Evolutionary conservation across 2,113 vertebrate species (phyloP), one percentile per base, ranked within the genome.

Genomic region (Fukomys damarensis): DNA sequence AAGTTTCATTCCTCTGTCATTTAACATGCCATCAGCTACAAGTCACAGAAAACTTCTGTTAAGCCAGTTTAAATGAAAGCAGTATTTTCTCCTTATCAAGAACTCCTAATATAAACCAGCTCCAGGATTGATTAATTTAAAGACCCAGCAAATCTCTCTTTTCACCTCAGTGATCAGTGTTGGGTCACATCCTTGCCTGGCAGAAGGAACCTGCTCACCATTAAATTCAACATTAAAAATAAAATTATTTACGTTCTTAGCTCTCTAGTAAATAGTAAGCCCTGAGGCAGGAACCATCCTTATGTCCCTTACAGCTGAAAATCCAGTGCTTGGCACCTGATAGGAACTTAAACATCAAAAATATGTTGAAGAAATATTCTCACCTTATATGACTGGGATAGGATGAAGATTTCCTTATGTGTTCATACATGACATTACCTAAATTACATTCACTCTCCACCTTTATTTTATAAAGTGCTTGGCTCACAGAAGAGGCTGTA

Each of bases 41-140:
- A 76, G 58, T 89, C 83, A 90, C 74, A 63, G 26, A 85, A 88
- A 59, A 76, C n/a, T 86, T 26, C 22, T 68, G 8, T 84, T 65
- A 82, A 66, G 49, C 41, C 59, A 79, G 70, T 88, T 93, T 88
- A 95, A 95, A 74, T 38, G 79, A 74, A 87, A 89, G 52, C 12
- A 83, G 11, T 80, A 54, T 88, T 81, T 94, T 89, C 41, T 82
- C 58, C 28, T 85, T 79, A 35, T 56, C 59, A 70, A 81, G 52
- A 96, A 90, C 86, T 70, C 86, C 43, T 87, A 56, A 79, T 79
- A 58, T 2, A 88, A n/a, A 83, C 22, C 28, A 80, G 26, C 61
- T 87, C 11, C 9, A 72, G 46, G 79, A 79, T 19, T 95, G 76
- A 52, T 72, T 76, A 59, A 72, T 83, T 92, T 63, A 84, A 35